These are phyloP conservation scores for Terrapene triunguis DNA, from an alignment of 2,113 vertebrate species.

Conservation along the genomic window DNA sequence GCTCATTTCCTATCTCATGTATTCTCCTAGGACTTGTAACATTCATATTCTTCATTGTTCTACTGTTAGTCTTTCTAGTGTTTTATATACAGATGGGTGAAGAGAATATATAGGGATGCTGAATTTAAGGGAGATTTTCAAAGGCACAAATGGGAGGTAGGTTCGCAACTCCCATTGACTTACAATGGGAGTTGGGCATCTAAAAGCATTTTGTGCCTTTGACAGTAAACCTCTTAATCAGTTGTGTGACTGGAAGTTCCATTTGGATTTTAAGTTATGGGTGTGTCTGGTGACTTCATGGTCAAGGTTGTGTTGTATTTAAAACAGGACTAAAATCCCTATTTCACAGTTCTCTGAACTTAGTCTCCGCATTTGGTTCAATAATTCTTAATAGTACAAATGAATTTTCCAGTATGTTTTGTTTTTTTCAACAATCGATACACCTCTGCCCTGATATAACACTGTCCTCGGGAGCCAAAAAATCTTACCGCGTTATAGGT, in stretches of 20 bases:
- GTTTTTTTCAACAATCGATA: neutral
- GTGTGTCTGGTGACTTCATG: neutral
- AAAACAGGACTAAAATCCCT: neutral
- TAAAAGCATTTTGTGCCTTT: neutral
- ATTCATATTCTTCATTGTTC: fast-evolving
- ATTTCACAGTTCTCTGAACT: neutral
- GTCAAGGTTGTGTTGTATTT: neutral
- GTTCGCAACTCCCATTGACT: neutral
- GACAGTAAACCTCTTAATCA: fast-evolving
- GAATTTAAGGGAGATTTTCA: neutral
- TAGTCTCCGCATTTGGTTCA: neutral
- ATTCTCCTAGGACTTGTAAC: neutral
- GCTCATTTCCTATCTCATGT: neutral
- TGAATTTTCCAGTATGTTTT: neutral
- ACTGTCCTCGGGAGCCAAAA: too few species aligned
- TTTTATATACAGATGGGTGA: neutral
- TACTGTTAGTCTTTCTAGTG: neutral
- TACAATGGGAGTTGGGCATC: fast-evolving
- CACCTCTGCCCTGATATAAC: too few species aligned
- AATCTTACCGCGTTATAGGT: too few species aligned
- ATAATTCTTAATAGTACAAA: neutral
- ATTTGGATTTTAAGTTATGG: neutral
- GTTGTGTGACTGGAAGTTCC: fast-evolving
- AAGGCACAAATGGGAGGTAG: neutral
- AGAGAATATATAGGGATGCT: neutral